Conservation (phyloP, 30 jellyfish, hydroid and myxozoan genomes). For the Aurelia aurita region DNA sequence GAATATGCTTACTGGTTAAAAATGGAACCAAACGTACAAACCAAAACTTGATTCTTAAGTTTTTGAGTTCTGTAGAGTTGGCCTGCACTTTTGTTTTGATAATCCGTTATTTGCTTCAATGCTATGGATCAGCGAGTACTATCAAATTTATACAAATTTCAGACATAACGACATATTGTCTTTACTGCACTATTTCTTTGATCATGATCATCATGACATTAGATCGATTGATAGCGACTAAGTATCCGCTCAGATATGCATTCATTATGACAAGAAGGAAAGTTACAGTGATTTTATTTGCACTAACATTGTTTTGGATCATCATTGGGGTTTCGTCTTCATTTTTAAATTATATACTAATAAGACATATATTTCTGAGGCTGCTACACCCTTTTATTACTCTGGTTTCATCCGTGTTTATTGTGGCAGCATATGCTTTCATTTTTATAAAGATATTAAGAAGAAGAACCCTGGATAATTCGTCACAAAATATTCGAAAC, state of each 20-base stretch:
- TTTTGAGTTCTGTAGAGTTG: no score
- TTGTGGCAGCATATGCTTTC: not conserved
- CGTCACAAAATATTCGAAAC: no score
- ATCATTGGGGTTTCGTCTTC: not conserved
- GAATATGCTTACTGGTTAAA: no score
- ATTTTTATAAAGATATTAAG: not conserved
- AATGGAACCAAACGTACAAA: no score
- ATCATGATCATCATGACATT: not conserved
- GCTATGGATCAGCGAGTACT: no score
- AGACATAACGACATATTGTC: not conserved
- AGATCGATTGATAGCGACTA: not conserved
- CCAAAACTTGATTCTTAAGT: no score
- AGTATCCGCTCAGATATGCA: not conserved
- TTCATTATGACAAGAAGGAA: not conserved
- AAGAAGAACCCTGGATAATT: not conserved
- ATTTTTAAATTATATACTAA: no score
- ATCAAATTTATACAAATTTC: no score
- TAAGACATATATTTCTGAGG: not conserved
- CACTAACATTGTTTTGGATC: not conserved
- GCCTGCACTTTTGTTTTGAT: no score
- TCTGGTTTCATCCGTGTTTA: not conserved
- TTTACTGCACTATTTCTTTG: not conserved
- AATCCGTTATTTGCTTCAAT: no score
- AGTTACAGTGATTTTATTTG: not conserved
- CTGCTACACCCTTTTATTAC: not conserved